Percentiles rank a stretch among this genome's conserved stretches.
Conservation (phyloP, 2,113 vertebrate genomes). For the Silurus asotus region DNA sequence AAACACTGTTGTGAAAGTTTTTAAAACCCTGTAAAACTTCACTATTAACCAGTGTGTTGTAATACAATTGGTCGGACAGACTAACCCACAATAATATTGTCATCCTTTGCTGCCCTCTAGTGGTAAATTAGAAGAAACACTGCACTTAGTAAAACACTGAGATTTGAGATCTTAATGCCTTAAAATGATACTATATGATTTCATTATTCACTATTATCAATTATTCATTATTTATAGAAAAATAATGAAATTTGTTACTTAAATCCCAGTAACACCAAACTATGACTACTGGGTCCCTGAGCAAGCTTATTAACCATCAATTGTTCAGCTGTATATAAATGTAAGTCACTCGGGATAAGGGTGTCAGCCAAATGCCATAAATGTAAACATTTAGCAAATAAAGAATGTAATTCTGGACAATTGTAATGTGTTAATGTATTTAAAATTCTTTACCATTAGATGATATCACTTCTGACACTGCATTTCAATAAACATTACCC, state of each 20-base stretch:
- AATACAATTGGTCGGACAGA: neutral
- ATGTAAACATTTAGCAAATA: too few species aligned
- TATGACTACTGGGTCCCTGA: too few species aligned
- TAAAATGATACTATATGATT: neutral
- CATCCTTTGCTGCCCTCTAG: slow-evolving; percentile 32
- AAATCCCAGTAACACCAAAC: too few species aligned
- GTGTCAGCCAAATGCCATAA: too few species aligned
- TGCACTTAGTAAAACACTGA: neutral
- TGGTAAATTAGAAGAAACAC: neutral
- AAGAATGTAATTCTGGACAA: neutral
- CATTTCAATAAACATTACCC: neutral
- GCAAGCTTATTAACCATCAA: too few species aligned
- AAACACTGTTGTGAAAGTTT: neutral
- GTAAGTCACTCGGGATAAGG: too few species aligned
- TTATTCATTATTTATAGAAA: neutral
- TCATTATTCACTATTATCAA: neutral
- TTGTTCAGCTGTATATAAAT: too few species aligned
- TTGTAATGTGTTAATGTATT: neutral
- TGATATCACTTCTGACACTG: neutral
- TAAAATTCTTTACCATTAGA: neutral
- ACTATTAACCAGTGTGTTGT: neutral
- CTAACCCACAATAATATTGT: neutral
- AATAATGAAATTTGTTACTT: neutral
- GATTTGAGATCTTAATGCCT: neutral
- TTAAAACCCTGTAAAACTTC: neutral